phyloP scores from a whole-genome alignment of 2,888 invertebrate genomes.

The Andrena fulva region DNA sequence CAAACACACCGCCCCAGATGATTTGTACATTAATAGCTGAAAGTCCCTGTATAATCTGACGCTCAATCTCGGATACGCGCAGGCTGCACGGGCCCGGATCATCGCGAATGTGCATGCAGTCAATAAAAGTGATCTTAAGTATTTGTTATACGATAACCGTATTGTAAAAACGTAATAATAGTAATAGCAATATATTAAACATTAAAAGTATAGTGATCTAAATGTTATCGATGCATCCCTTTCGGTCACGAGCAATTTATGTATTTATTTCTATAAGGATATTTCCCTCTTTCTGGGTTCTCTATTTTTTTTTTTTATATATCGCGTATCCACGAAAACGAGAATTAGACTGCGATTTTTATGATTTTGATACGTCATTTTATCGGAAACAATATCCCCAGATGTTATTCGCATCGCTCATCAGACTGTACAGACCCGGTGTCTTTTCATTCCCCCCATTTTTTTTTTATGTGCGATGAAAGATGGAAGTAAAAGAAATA shows the following conservation, averaged over 20 bases:
- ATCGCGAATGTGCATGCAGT: constrained; percentile 21
- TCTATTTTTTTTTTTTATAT: not conserved
- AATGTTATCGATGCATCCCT: constrained; percentile 6
- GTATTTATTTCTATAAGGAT: constrained; percentile 15
- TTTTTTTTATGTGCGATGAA: not conserved
- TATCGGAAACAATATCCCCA: not conserved
- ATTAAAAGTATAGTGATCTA: constrained; percentile 2
- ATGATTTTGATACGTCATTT: too few relatives aligned
- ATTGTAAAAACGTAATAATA: constrained; percentile 45
- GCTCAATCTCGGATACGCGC: constrained; percentile 43
- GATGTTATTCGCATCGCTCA: not conserved
- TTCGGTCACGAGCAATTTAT: constrained; percentile 3
- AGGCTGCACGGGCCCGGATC: constrained; percentile 27
- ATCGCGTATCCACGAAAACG: not conserved
- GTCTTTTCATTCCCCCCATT: not conserved
- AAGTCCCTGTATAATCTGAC: constrained; percentile 41
- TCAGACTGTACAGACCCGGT: not conserved
- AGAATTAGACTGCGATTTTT: not conserved
- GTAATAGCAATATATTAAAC: constrained; percentile 39
- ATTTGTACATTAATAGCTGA: constrained; percentile 20
- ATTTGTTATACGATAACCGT: constrained; percentile 35
- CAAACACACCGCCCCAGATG: constrained; percentile 6
- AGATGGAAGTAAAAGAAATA: constrained; percentile 7
- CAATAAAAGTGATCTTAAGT: constrained; percentile 44
- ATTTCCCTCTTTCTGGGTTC: not conserved